A percentile compares a stretch with the other conserved stretches of the same genome.
These are phyloP conservation scores for Cheilosia scutellata DNA, from an alignment of 2,888 invertebrate species.

Conservation along the genomic window DNA sequence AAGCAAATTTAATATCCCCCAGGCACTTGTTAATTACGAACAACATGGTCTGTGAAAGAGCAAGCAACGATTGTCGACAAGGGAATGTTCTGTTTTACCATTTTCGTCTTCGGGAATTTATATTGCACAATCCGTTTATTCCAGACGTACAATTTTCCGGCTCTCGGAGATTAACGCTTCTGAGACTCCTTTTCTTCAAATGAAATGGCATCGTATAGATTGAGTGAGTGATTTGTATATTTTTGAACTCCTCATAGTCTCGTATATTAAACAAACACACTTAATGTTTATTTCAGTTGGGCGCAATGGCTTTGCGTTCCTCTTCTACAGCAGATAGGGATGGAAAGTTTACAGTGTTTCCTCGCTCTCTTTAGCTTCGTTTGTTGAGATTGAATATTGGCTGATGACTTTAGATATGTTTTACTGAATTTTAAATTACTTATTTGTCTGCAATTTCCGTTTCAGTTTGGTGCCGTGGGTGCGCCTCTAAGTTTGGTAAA, in stretches of 20 bases:
- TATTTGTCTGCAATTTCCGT: conserved; percentile 13
- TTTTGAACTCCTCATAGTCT: conserved; percentile 41
- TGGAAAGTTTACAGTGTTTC: background rate
- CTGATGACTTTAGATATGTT: background rate
- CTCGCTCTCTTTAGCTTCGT: background rate
- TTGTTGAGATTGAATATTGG: conserved; percentile 8
- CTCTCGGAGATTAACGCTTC: conserved; percentile 44
- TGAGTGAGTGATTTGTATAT: conserved; percentile 48
- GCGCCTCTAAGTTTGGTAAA: too few relatives aligned
- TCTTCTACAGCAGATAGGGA: background rate
- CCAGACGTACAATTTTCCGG: conserved; percentile 50
- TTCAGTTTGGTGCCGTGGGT: background rate
- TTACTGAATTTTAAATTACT: conserved; percentile 13
- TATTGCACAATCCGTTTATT: conserved; percentile 63
- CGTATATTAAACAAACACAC: conserved; percentile 47
- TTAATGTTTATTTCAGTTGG: conserved; percentile 53
- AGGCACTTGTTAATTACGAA: conserved; percentile 73
- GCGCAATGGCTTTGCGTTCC: conserved; percentile 14
- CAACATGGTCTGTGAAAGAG: conserved; percentile 58
- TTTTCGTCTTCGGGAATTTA: conserved; percentile 66
- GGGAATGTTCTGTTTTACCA: conserved; percentile 63
- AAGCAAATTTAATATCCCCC: conserved; percentile 73
- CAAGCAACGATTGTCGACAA: conserved; percentile 64
- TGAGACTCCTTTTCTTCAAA: conserved; percentile 19
- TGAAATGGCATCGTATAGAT: conserved; percentile 52